Evolutionary conservation across 2,888 invertebrate species (phyloP).

Genomic region (Stenchaetothrips biformis): DNA sequence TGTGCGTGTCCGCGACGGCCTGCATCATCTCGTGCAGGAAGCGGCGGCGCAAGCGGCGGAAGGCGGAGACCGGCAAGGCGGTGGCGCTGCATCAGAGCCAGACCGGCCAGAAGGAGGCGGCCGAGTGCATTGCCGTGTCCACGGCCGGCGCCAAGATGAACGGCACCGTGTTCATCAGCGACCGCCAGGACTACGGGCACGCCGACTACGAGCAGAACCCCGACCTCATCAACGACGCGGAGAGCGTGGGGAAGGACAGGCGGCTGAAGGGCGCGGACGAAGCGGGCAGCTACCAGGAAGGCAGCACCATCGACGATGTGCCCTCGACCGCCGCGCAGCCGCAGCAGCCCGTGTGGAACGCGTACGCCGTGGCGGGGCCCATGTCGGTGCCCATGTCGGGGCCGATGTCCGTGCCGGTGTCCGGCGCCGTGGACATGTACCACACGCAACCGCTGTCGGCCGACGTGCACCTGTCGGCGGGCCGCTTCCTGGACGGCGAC

Average conservation of each 20-base stretch:
- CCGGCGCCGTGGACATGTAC: conserved; percentile 51
- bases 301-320: conserved; percentile 41
- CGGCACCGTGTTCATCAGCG: conserved; percentile 53
- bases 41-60: conserved; percentile 52
- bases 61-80: conserved; percentile 58
- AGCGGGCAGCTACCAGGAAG: conserved; percentile 40
- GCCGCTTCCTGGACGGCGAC: conserved; percentile 65
- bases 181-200: conserved; percentile 45
- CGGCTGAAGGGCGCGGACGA: conserved; percentile 39
- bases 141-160: conserved; percentile 46
- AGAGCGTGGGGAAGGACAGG: conserved; percentile 54
- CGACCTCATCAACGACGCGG: conserved; percentile 73
- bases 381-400: conserved; percentile 39
- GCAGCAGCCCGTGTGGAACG: conserved; percentile 44
- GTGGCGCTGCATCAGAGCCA: conserved; percentile 53
- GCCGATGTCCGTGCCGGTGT: conserved; percentile 46
- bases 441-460: conserved; percentile 54
- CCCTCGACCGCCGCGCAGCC: conserved; percentile 38
- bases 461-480: conserved; percentile 68
- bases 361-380: conserved; percentile 30
- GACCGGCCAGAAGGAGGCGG: conserved; percentile 42
- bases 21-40: conserved; percentile 40
- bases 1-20: conserved; percentile 40
- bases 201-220: conserved; percentile 61
- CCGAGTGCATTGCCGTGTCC: conserved; percentile 49